Evolutionary conservation across 2,113 vertebrate genomes (phyloP), one percentile per base, ranked within the genome.

Genomic region (Lanius collurio): DNA sequence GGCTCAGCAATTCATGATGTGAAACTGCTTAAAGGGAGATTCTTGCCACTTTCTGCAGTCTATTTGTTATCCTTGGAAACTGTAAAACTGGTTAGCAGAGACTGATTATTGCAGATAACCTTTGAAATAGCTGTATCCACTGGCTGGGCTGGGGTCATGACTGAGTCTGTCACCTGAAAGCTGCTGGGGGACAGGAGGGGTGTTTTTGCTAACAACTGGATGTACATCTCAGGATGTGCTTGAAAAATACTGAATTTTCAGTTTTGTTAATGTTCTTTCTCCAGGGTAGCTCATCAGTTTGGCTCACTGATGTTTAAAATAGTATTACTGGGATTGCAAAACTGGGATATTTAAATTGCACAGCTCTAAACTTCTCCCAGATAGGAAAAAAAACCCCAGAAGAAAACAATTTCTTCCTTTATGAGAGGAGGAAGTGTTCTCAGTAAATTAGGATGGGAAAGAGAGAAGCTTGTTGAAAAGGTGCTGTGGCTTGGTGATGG

Each of bases 191-290:
- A 19, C 28, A 73, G 47, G 14, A 80, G 33, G 15, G 9, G 6
- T 1, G 0, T 2, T 84, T 62, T 33, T 94, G 60, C 33, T 57
- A 7, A 49, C 0, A 0, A 59, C 13, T 35, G 14, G 28, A 10
- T 31, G 62, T 44, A 75, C 22, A 42, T 50, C 35, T 14, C 8
- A 69, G 56, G 22, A 64, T 90, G 55, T 60, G 15, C 35, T 57
- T 37, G 52, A 67, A 93, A 93, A 84, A 71, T 33, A n/a, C 0
- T 42, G 30, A 21, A 37, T 92, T 95, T 95, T 89, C 73, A 52
- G 55, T 59, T 39, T 53, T 89, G 49, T 47, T 19, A 50, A 24
- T 73, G 46, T 14, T 90, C 94, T 95, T 79, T 69, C 73, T 91
- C 49, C 7, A 37, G 46, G 31, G 15, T 17, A 78, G 50, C 37